Conservation (phyloP, 2,113 vertebrate genomes). For the Atlantisia rogersi region DNA sequence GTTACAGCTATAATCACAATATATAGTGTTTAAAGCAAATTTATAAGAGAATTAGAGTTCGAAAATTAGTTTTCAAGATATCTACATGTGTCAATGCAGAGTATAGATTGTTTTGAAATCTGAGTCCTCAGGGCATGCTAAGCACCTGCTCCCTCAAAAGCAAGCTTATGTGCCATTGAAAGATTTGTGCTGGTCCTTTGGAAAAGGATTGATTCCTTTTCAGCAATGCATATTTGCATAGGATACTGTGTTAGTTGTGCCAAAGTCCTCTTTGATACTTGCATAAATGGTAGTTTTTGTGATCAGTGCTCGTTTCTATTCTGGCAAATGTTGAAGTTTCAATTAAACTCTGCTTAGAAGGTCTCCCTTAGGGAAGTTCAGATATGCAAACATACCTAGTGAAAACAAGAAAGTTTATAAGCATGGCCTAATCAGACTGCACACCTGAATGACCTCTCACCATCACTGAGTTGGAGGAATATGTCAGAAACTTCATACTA, state of each 20-base stretch:
- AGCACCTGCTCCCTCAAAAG: constrained; percentile 34
- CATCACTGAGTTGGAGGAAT: not conserved
- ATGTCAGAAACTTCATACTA: not conserved
- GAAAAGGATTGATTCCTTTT: constrained; percentile 32
- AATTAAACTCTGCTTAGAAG: not conserved
- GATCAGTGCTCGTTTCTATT: not conserved
- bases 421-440: not conserved
- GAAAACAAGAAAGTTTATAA: not conserved
- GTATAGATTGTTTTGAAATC: not conserved
- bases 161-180: constrained; percentile 5
- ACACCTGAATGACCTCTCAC: not conserved
- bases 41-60: not conserved
- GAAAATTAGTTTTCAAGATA: not conserved
- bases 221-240: not conserved
- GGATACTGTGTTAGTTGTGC: not conserved
- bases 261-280: not conserved
- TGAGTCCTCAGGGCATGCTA: constrained; percentile 6
- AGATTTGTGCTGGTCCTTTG: not conserved
- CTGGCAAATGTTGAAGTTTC: not conserved
- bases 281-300: not conserved
- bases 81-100: not conserved
- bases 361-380: not conserved
- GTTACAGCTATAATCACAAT: not conserved
- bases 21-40: not conserved
- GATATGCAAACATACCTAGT: not conserved